Evolutionary conservation across 92 coral and sea anemone species (phyloP).

Genomic region (Palythoa grandis): DNA sequence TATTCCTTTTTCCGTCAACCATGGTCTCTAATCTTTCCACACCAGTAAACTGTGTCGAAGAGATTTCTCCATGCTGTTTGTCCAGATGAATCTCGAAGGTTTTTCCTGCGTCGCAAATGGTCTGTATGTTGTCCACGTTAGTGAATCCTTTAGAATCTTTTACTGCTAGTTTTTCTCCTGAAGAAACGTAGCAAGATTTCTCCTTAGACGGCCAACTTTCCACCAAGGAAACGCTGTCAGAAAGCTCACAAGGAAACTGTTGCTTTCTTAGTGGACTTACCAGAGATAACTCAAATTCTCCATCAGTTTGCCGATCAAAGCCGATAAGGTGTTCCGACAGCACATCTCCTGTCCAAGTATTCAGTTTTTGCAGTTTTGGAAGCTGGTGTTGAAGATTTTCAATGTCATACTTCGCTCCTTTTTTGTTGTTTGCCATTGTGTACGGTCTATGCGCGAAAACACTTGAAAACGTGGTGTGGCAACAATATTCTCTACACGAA

Average conservation of each 20-base stretch:
- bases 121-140: not conserved
- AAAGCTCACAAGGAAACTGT: not conserved
- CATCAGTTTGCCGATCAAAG: constrained; percentile 20
- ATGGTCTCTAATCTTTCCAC: not conserved
- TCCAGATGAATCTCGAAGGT: not conserved
- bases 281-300: not conserved
- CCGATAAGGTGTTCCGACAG: constrained; percentile 15
- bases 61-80: not conserved
- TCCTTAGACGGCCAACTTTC: not conserved
- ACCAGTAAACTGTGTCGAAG: not conserved
- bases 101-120: not conserved
- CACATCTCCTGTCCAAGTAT: constrained; percentile 30
- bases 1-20: not conserved
- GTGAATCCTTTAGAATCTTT: not conserved
- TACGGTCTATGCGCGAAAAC: not conserved
- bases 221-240: not conserved
- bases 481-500: not conserved
- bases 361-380: constrained; percentile 27
- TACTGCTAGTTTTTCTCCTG: not conserved
- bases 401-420: not conserved
- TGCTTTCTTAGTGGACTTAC: not conserved
- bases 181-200: no score
- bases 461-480: not conserved
- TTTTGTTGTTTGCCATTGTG: constrained; percentile 5
- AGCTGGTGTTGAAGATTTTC: constrained; percentile 17